phyloP scores from a whole-genome alignment of 2,797 vertebrate genomes.

The Eremophila alpestris region DNA sequence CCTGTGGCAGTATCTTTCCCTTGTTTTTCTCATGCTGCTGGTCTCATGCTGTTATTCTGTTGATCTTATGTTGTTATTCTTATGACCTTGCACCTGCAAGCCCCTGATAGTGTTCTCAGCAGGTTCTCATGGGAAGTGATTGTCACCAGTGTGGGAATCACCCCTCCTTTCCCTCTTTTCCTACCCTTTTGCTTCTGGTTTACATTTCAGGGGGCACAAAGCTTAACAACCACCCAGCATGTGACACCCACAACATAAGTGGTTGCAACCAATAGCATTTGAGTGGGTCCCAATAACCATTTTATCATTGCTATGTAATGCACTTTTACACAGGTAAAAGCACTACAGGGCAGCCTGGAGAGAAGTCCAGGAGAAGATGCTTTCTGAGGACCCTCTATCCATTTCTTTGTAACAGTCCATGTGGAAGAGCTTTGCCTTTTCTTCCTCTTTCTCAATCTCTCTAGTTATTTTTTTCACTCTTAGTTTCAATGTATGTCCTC shows the following conservation, averaged over 20 bases:
- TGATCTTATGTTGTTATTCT: not conserved
- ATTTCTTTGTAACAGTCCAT: not conserved
- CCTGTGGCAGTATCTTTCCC: not conserved
- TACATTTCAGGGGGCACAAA: not conserved
- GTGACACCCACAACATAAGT: not conserved
- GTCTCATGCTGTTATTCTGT: not conserved
- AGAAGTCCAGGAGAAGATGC: not conserved
- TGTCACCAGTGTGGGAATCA: not conserved
- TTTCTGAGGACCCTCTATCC: not conserved
- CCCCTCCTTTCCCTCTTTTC: not conserved
- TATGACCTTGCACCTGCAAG: slow-evolving; percentile 58
- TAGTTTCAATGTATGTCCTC: not conserved
- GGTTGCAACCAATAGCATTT: not conserved
- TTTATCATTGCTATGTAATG: fast-evolving
- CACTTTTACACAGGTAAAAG: too few relatives aligned
- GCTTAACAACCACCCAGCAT: not conserved
- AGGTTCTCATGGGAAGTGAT: not conserved
- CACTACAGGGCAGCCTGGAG: not conserved
- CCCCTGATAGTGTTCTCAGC: not conserved
- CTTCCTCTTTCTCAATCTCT: not conserved
- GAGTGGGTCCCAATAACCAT: not conserved
- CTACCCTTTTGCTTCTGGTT: not conserved
- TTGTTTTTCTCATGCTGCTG: not conserved
- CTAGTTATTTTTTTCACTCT: not conserved
- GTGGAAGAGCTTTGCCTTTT: not conserved